phyloP scores from a whole-genome alignment of 1,140 invertebrate genomes.

The Cryptotermes secundus region DNA sequence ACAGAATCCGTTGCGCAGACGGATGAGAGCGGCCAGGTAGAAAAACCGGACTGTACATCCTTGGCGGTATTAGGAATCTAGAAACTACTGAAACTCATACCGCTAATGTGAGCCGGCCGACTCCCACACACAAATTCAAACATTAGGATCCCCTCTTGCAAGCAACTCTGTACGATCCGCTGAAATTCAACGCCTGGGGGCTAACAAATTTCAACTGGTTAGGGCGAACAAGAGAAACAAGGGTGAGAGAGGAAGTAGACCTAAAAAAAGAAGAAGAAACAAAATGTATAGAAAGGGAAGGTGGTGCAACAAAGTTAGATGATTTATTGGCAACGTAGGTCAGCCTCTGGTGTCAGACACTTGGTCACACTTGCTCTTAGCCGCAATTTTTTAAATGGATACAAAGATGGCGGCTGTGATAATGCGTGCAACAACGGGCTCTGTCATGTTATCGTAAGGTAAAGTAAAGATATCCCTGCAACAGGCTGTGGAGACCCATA shows the following conservation, averaged over 20 bases:
- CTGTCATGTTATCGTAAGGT: too few relatives aligned
- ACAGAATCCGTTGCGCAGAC: too few relatives aligned
- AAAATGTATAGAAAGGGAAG: background rate
- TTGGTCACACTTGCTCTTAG: background rate
- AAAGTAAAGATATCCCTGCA: too few relatives aligned
- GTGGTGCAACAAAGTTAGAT: background rate
- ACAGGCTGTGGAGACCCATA: too few relatives aligned
- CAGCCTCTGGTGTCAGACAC: background rate
- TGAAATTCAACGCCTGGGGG: background rate
- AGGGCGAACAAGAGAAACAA: background rate
- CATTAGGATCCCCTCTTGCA: background rate
- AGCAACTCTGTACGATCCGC: background rate
- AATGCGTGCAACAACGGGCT: background rate
- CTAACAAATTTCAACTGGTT: background rate
- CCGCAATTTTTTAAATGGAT: constrained; percentile 19
- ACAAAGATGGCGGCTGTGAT: background rate
- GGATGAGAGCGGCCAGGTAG: too few relatives aligned
- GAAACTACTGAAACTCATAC: too few relatives aligned
- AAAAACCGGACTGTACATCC: too few relatives aligned
- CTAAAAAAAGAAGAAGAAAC: background rate
- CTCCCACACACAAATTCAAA: background rate
- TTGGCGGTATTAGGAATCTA: too few relatives aligned
- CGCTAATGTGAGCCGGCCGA: background rate
- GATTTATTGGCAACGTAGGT: background rate
- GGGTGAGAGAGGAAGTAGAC: background rate